Percentiles rank a stretch among this genome's conserved stretches.
These are phyloP conservation scores for Andrena dorsata DNA, from an alignment of 2,888 invertebrate species.

Conservation along the genomic window DNA sequence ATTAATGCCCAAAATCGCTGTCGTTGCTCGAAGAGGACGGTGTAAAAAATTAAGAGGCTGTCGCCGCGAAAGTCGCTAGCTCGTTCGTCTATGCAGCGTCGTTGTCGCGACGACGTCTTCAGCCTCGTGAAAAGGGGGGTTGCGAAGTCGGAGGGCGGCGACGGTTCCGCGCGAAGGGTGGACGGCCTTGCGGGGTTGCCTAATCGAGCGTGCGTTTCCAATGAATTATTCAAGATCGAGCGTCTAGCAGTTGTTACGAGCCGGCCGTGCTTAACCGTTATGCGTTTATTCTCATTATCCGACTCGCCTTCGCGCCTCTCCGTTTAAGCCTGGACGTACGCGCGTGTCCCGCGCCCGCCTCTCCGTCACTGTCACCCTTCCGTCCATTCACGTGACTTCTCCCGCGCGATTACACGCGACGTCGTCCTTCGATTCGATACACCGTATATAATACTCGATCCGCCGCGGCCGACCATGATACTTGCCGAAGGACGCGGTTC, in stretches of 20 bases:
- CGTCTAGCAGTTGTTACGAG: conserved; percentile 72
- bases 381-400: conserved; percentile 21
- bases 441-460: background rate
- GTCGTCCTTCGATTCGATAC: conserved; percentile 35
- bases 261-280: conserved; percentile 74
- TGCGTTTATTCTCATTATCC: conserved; percentile 80
- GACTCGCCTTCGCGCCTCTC: conserved; percentile 53
- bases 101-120: conserved; percentile 29
- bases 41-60: background rate
- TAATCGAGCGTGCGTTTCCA: conserved; percentile 81
- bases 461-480: conserved; percentile 20
- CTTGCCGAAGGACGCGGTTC: conserved; percentile 15
- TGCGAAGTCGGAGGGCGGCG: conserved; percentile 44
- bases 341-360: background rate
- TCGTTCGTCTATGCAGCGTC: conserved; percentile 7
- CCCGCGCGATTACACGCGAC: conserved; percentile 31
- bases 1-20: background rate
- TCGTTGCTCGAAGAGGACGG: background rate
- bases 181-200: conserved; percentile 61
- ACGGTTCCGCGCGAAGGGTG: conserved; percentile 50
- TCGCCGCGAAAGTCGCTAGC: background rate
- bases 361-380: background rate
- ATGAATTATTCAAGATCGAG: conserved; percentile 82
- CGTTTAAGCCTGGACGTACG: conserved; percentile 35
- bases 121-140: conserved; percentile 7